Base-by-base conservation (phyloP, 2,888 invertebrate genomes). In the Nemurella pictetii region DNA sequence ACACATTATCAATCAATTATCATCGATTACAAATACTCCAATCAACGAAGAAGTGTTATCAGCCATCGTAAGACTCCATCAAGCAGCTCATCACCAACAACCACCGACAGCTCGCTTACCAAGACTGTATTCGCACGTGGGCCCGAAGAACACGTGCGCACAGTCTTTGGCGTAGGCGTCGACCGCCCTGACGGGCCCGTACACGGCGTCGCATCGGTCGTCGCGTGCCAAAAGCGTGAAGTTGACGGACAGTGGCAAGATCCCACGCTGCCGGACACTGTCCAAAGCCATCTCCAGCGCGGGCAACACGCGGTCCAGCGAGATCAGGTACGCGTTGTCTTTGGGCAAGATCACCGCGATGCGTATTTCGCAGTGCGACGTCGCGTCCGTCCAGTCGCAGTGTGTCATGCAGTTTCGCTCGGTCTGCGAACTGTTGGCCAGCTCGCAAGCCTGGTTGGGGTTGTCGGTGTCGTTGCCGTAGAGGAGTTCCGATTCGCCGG, bases 111-210 rank as follows among this genome's bases (percentile, higher is more conserved):
- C n/a, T n/a, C 72, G 92, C 94, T 93, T 90, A 96, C 96, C 96
- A 84, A 96, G 90, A 32, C 95, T 94, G 89, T 94, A 96, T 88
- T 97, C 96, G 88, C 96, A 97, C 0, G 95, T 93, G 0, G 96
- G 96, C 12, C 96, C 96, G 87, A 97, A 94, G 88, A 96, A 94
- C 0, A 96, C 94, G 88, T 96, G 94, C 0, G 95, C 94, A 89
- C 95, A 95, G 88, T 94, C 93, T 85, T 93, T 91, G 20, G 92
- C 93, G 89, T 94, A 94, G 0, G 94, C 94, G 88, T 95, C 94
- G 88, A 96, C 94, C 0, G 95, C 94, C 0, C 93, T 29, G 83
- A 95, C 94, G 83, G 95, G 93, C 0, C 95, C 95, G 89, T 94
- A 93, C 0, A 94, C 95, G 0, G 95, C 94, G 87, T 94, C 94